These are phyloP conservation scores for Xestia c-nigrum DNA, from an alignment of 2,888 invertebrate species.

Conservation along the genomic window DNA sequence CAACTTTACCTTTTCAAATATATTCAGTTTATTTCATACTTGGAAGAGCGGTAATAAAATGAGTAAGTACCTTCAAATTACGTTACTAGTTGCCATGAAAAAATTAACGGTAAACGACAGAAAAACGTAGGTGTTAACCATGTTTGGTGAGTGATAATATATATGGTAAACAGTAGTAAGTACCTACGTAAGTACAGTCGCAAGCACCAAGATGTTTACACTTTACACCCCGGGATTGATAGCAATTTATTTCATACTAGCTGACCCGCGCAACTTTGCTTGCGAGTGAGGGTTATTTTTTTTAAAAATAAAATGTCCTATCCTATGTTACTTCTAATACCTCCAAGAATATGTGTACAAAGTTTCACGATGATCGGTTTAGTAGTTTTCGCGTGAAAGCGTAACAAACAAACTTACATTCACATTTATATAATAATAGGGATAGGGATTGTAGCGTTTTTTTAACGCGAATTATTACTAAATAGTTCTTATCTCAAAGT, in stretches of 20 bases:
- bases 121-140: not conserved
- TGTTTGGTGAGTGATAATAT: slow-evolving; percentile 10
- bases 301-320: too few species aligned
- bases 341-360: too few species aligned
- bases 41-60: not conserved
- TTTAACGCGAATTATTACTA: not conserved
- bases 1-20: not conserved
- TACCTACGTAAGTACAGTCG: not conserved
- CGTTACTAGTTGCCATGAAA: not conserved
- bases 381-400: too few species aligned
- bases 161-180: not conserved
- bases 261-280: too few species aligned
- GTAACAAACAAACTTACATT: too few species aligned
- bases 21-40: not conserved
- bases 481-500: not conserved
- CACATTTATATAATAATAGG: too few species aligned
- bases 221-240: not conserved
- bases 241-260: not conserved
- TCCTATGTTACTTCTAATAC: too few species aligned
- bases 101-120: not conserved
- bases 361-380: too few species aligned
- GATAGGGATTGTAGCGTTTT: not conserved
- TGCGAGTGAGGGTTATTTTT: too few species aligned
- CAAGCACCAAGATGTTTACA: not conserved
- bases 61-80: not conserved